phyloP scores from a whole-genome alignment of 2,113 vertebrate species.

The Alethe castanea region DNA sequence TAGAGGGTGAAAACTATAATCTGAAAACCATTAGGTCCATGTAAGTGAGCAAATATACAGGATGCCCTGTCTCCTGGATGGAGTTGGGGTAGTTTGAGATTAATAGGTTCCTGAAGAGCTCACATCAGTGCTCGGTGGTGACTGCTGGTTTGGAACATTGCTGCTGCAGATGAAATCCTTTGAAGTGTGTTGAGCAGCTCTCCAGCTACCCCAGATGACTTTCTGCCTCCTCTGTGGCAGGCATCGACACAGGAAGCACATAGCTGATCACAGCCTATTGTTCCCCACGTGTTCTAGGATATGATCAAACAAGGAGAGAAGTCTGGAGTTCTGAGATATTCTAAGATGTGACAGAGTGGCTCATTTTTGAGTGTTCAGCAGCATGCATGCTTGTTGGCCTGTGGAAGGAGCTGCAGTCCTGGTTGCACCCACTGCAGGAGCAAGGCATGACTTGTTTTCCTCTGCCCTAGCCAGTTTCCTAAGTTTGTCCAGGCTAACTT shows the following conservation, averaged over 20 bases:
- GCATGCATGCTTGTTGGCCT: not conserved
- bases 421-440: not conserved
- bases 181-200: not conserved
- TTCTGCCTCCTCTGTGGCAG: not conserved
- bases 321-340: not conserved
- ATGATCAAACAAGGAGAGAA: not conserved
- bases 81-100: not conserved
- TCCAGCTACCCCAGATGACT: not conserved
- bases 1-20: not conserved
- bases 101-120: not conserved
- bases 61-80: not conserved
- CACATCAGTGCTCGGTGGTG: accelerated
- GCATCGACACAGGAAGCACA: not conserved
- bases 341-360: not conserved
- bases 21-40: not conserved
- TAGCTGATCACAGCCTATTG: not conserved
- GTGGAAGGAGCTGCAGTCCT: not conserved
- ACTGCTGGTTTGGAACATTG: not conserved
- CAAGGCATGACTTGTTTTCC: not conserved
- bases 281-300: not conserved
- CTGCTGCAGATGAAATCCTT: not conserved
- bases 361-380: not conserved
- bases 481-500: not conserved
- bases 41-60: not conserved
- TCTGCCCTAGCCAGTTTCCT: not conserved